These are phyloP conservation scores for Leguminivora glycinivorella DNA, from an alignment of 1,140 invertebrate species.

Conservation along the genomic window DNA sequence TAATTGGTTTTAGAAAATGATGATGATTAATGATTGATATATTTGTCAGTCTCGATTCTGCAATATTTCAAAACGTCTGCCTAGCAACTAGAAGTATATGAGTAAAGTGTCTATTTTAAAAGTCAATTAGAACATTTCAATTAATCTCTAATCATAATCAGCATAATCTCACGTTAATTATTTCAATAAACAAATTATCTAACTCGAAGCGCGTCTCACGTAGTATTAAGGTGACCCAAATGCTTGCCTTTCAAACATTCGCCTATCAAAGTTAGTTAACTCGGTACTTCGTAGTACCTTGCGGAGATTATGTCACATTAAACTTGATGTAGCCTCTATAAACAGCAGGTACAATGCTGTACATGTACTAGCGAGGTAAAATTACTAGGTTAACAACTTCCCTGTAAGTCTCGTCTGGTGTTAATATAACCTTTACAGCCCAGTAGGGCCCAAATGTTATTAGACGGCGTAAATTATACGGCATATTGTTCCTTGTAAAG, in stretches of 20 bases:
- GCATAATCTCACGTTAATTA: neutral
- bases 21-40: neutral
- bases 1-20: neutral
- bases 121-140: neutral
- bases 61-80: neutral
- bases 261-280: neutral
- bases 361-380: neutral
- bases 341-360: neutral
- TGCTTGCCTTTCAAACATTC: constrained; percentile 3
- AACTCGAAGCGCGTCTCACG: neutral
- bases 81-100: no score
- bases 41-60: neutral
- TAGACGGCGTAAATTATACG: constrained; percentile 20
- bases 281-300: neutral
- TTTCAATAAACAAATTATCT: neutral
- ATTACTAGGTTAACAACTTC: constrained; percentile 25
- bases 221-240: neutral
- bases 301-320: constrained; percentile 23
- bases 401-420: constrained; percentile 20
- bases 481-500: constrained; percentile 13
- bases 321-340: constrained; percentile 14
- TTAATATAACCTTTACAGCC: constrained; percentile 19
- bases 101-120: no score
- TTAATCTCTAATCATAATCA: neutral
- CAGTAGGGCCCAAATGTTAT: constrained; percentile 9